These are phyloP conservation scores for Hylaeus volcanicus DNA, from an alignment of 1,140 invertebrate species.

Conservation along the genomic window DNA sequence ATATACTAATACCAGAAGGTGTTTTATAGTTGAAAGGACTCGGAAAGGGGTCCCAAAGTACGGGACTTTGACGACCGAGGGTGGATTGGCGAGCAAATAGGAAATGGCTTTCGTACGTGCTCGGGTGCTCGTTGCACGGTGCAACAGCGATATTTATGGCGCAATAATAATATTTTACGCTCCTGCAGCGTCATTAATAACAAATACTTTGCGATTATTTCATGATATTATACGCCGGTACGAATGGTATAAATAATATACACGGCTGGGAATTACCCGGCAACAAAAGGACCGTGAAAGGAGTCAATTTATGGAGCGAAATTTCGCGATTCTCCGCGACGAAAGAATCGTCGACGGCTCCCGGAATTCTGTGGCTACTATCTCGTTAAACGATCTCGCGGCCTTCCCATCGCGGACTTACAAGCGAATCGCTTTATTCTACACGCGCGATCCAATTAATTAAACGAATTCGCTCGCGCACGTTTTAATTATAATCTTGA, in stretches of 20 bases:
- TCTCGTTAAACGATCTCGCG: slow-evolving; percentile 5
- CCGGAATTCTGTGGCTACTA: neutral
- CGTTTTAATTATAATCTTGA: slow-evolving; percentile 35
- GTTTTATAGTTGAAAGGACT: too few relatives aligned
- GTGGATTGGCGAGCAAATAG: neutral
- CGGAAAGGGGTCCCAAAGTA: too few relatives aligned
- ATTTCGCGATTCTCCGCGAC: neutral
- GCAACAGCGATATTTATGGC: slow-evolving; percentile 20
- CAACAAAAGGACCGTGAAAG: neutral
- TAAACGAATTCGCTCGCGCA: slow-evolving; percentile 28
- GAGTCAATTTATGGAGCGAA: slow-evolving; percentile 15
- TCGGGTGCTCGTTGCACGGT: neutral
- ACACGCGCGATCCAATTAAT: slow-evolving; percentile 10
- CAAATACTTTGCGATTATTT: slow-evolving; percentile 43
- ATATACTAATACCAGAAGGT: too few relatives aligned
- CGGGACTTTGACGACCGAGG: slow-evolving; percentile 1
- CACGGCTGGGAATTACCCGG: neutral
- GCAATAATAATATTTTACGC: slow-evolving; percentile 33
- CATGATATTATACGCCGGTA: slow-evolving; percentile 10
- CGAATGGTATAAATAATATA: slow-evolving; percentile 31
- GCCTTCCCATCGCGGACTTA: too few relatives aligned
- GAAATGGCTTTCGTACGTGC: neutral
- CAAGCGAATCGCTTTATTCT: neutral
- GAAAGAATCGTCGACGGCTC: neutral
- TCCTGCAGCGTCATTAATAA: slow-evolving; percentile 28